These are phyloP conservation scores for Mustelus asterias DNA, from an alignment of 2,113 vertebrate species.

Conservation along the genomic window DNA sequence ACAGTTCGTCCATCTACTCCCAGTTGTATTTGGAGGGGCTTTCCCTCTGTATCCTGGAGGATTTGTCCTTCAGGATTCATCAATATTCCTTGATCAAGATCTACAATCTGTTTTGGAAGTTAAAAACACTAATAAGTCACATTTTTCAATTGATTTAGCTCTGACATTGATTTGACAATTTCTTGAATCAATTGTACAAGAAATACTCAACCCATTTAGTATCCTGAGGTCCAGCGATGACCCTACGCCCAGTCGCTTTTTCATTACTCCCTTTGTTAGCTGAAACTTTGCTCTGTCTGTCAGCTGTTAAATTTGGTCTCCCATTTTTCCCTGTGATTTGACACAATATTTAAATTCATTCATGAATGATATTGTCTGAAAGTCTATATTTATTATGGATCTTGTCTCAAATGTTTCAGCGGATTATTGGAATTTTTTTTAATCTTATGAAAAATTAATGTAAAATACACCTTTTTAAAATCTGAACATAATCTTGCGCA, in stretches of 20 bases:
- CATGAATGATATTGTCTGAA: neutral
- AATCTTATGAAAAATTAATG: neutral
- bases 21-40: conserved; percentile 80
- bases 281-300: conserved; percentile 58
- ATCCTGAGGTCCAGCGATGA: conserved; percentile 90
- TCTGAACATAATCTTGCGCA: neutral
- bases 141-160: neutral
- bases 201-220: conserved; percentile 84
- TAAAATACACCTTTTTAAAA: neutral
- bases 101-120: conserved; percentile 67
- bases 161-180: neutral
- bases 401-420: neutral
- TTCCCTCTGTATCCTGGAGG: conserved; percentile 88
- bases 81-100: conserved; percentile 80
- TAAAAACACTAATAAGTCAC: neutral
- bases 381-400: neutral
- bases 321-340: conserved; percentile 71
- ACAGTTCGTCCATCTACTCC: conserved; percentile 90
- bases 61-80: conserved; percentile 83
- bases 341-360: neutral
- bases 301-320: conserved; percentile 70
- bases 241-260: conserved; percentile 69
- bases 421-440: neutral
- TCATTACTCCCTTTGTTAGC: conserved; percentile 55
- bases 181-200: conserved; percentile 47